Percentiles rank a stretch among this genome's conserved stretches.
Evolutionary conservation across 1,140 invertebrate genomes (phyloP).

Genomic region (Cephus cinctus): DNA sequence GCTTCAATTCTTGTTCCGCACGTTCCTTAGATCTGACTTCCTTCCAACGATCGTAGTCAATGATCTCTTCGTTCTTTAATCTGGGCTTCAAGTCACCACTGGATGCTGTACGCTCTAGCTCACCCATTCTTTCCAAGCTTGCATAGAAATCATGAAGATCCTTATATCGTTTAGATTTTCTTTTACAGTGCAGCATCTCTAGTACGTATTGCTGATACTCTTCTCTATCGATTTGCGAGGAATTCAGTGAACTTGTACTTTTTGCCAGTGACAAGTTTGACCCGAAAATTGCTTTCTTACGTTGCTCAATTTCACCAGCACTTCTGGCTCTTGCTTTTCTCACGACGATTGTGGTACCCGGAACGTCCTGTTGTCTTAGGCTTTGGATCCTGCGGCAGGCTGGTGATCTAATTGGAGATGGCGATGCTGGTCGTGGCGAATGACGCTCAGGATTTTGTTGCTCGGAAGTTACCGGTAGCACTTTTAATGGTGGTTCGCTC

Average conservation of each 20-base stretch:
- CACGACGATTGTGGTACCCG: conserved; percentile 16
- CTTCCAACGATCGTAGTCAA: conserved; percentile 86
- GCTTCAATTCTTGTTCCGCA: conserved; percentile 78
- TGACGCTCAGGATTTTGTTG: conserved; percentile 18
- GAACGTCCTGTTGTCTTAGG: conserved; percentile 40
- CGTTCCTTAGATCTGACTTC: conserved; percentile 74
- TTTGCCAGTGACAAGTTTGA: conserved; percentile 45
- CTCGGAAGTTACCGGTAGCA: conserved; percentile 26
- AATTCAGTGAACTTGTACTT: conserved; percentile 52
- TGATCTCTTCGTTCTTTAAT: conserved; percentile 72
- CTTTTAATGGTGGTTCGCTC: conserved; percentile 52
- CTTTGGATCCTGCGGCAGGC: conserved; percentile 64
- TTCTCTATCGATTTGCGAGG: conserved; percentile 53
- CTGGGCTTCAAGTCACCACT: conserved; percentile 68
- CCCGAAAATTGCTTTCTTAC: conserved; percentile 29
- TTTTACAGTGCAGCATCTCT: conserved; percentile 70
- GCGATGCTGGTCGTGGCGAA: conserved; percentile 54
- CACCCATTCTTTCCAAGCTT: conserved; percentile 79
- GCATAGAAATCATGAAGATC: conserved; percentile 85
- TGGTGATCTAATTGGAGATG: conserved; percentile 63
- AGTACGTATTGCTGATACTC: conserved; percentile 71
- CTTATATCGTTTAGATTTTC: conserved; percentile 77
- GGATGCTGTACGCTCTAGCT: conserved; percentile 77
- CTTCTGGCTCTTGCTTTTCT: conserved; percentile 62
- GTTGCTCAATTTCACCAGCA: conserved; percentile 58